A percentile compares a stretch with the other conserved stretches of the same genome.
These are phyloP conservation scores for Anabacerthia variegaticeps DNA, from an alignment of 2,797 vertebrate species.

Conservation along the genomic window DNA sequence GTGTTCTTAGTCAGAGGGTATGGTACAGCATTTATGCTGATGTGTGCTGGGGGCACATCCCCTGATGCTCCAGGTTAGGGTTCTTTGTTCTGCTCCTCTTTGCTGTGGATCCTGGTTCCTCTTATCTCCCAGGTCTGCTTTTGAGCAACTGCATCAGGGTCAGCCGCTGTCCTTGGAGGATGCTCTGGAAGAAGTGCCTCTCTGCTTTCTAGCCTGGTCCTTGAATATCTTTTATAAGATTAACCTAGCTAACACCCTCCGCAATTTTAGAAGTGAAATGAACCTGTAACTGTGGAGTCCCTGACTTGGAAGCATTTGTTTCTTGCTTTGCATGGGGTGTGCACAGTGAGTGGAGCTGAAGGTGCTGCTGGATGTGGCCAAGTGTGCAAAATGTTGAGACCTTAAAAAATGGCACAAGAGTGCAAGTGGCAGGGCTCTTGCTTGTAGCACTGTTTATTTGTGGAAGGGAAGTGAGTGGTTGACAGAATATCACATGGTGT, in stretches of 20 bases:
- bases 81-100: neutral
- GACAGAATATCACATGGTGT: neutral
- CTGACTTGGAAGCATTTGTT: neutral
- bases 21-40: neutral
- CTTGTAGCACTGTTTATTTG: neutral
- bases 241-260: neutral
- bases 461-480: neutral
- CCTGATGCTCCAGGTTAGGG: fast-evolving
- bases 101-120: neutral
- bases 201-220: neutral
- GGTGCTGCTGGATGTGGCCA: neutral
- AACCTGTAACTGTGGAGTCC: neutral
- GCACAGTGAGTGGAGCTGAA: neutral
- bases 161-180: neutral
- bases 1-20: neutral
- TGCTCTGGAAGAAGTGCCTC: neutral
- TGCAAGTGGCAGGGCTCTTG: neutral
- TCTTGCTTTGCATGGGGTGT: neutral
- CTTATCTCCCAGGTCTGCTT: neutral
- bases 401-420: neutral
- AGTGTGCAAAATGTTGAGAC: neutral
- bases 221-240: neutral
- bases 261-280: neutral
- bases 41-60: neutral
- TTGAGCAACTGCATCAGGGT: neutral